These are phyloP conservation scores for Neolamprologus modestus DNA, from an alignment of 2,113 vertebrate genomes.

Conservation along the genomic window DNA sequence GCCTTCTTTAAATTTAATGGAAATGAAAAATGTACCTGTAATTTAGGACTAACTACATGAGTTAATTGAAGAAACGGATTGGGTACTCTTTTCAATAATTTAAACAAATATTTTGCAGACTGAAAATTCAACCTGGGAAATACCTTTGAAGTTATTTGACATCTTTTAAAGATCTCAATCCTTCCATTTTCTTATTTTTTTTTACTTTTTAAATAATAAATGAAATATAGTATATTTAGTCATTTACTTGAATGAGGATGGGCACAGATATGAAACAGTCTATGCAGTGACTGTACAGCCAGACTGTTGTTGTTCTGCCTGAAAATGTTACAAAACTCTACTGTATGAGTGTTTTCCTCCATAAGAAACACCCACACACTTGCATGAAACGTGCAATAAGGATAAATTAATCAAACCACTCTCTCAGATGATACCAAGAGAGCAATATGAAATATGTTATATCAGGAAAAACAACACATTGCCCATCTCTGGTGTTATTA, in stretches of 20 bases:
- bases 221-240: background rate
- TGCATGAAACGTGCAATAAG: background rate
- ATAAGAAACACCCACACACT: background rate
- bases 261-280: background rate
- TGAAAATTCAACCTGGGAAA: background rate
- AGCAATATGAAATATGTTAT: background rate
- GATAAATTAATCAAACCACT: background rate
- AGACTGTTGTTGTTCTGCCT: background rate
- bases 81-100: background rate
- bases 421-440: background rate
- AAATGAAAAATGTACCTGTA: background rate
- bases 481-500: background rate
- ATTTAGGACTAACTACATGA: background rate
- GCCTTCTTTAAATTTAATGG: background rate
- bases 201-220: background rate
- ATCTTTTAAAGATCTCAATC: background rate
- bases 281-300: background rate
- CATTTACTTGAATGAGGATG: background rate
- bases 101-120: background rate
- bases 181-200: background rate
- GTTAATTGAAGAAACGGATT: background rate
- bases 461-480: background rate
- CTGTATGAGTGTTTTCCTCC: background rate
- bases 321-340: background rate
- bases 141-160: background rate